Evolutionary conservation across 2,888 invertebrate genomes (phyloP), one percentile per base, ranked within the genome.

Genomic region (Drosophila acutilabella): DNA sequence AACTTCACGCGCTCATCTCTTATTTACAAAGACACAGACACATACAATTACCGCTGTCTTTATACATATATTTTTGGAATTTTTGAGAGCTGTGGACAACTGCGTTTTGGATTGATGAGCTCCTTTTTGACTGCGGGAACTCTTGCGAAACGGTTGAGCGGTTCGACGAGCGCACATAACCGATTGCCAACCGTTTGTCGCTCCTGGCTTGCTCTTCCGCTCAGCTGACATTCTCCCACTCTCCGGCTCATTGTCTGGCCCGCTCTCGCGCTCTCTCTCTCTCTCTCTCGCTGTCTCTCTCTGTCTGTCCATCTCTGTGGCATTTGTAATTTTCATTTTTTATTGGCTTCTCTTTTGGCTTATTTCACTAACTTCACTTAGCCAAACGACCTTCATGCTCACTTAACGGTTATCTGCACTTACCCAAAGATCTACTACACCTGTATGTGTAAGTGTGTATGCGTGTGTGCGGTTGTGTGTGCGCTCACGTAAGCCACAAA

Each of bases 361-460:
- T 69, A 74, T 52, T 69, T 65, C 61, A 74, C 74, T 77, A 74
- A 60, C 56, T 69, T 65, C 61, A 74, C 74, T 77, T 77, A 60
- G 51, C 50, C 74, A 73, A 73, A 77, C 85, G 89, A 88, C 85
- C 85, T 85, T 85, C 85, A 85, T 74, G 89, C 89, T 88, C 86
- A 70, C 64, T 88, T 80, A 64, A 74, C 74, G 74, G 74, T 80
- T 80, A 85, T 79, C 67, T 71, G 81, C 80, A 71, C 85, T 84
- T 76, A 58, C 53, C 64, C 48, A 44, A 50, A 56, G 23, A 61
- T 64, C 64, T 71, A 62, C 76, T 71, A 62, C 76, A 64, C 48
- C 52, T 57, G 47, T 18, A 11, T 33, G 47, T 45, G 23, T 36
- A 44, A 33, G 11, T 59, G 54, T 54, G 30, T 45, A 13, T 36